These are phyloP conservation scores for Rana temporaria DNA, from an alignment of 2,113 vertebrate species.

Conservation along the genomic window DNA sequence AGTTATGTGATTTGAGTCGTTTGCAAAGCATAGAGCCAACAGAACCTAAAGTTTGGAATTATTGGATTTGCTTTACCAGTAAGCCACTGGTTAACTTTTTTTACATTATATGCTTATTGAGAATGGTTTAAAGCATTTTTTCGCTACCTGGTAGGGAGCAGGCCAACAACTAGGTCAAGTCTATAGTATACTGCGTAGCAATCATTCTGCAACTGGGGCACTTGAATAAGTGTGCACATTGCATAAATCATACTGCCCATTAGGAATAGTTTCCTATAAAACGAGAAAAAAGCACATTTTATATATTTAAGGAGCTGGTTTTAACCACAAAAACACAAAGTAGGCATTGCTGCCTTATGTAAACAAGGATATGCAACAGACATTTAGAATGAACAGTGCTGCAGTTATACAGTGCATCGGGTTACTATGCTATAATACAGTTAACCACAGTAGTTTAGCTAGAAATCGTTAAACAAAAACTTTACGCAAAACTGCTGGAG, in stretches of 20 bases:
- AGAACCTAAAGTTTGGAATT: too few relatives aligned
- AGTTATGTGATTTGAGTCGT: too few relatives aligned
- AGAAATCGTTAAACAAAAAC: constrained; percentile 58
- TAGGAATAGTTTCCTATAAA: not conserved
- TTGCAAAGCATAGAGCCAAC: too few relatives aligned
- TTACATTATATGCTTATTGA: too few relatives aligned
- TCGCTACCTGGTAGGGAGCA: too few relatives aligned
- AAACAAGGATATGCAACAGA: constrained; percentile 36
- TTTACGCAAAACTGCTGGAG: constrained; percentile 92
- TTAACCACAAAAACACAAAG: not conserved
- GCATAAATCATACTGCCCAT: constrained; percentile 18
- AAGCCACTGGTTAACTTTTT: too few relatives aligned
- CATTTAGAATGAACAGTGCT: constrained; percentile 46
- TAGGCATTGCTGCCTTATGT: not conserved
- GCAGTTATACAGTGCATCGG: constrained; percentile 58
- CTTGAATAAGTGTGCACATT: not conserved
- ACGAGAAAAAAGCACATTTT: not conserved
- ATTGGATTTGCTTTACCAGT: too few relatives aligned
- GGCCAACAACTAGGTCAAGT: too few relatives aligned
- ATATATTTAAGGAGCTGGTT: not conserved
- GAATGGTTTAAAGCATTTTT: too few relatives aligned
- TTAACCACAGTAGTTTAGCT: constrained; percentile 54
- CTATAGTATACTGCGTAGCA: constrained; percentile 9
- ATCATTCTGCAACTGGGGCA: not conserved
- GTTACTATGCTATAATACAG: constrained; percentile 60